These are phyloP conservation scores for Moxostoma hubbsi DNA, from an alignment of 2,797 vertebrate genomes.

Conservation along the genomic window DNA sequence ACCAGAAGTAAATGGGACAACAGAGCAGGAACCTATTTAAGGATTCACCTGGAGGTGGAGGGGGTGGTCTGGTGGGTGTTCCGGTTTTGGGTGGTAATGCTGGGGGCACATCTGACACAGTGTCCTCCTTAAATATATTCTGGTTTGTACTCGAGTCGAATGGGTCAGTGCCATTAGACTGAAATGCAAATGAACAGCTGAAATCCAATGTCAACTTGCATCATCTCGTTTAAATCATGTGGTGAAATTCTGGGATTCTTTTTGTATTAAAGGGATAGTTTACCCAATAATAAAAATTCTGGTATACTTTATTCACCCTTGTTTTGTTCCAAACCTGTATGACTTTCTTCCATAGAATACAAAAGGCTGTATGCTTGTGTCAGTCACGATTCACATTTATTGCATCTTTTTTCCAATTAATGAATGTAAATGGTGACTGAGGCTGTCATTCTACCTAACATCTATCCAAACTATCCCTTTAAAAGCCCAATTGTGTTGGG, in stretches of 20 bases:
- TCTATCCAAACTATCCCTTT: no score
- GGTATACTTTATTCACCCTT: no score
- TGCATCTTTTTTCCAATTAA: no score
- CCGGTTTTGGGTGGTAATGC: constrained; percentile 94
- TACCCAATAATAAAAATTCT: no score
- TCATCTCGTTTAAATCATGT: constrained; percentile 10
- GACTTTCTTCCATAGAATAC: no score
- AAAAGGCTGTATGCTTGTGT: no score
- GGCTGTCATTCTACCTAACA: no score
- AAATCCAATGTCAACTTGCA: background rate
- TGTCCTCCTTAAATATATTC: constrained; percentile 86
- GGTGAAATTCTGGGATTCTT: background rate
- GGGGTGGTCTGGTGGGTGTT: constrained; percentile 94
- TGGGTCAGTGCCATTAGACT: constrained; percentile 87
- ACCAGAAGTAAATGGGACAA: background rate
- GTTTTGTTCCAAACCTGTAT: no score
- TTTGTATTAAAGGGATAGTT: background rate
- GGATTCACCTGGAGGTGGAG: constrained; percentile 89
- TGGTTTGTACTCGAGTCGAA: constrained; percentile 83
- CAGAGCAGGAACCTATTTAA: background rate
- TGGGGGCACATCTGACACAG: constrained; percentile 86
- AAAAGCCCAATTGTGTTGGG: background rate
- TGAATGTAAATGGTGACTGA: no score
- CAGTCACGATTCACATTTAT: no score
- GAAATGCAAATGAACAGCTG: constrained; percentile 37